Evolutionary conservation across 1,140 invertebrate genomes (phyloP).

Genomic region (Nasonia longicornis): DNA sequence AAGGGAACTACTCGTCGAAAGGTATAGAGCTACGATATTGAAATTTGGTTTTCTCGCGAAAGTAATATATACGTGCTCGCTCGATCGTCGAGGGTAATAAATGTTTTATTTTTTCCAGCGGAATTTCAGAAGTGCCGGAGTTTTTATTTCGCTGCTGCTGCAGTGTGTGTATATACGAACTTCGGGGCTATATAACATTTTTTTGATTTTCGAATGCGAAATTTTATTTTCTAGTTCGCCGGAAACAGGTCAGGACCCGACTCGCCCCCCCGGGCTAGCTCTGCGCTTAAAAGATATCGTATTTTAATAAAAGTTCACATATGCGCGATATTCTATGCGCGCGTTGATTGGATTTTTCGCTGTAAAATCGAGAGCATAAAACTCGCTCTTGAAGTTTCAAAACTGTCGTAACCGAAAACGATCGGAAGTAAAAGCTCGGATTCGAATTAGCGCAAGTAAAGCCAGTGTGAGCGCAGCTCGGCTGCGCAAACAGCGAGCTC

Average conservation of each 20-base stretch:
- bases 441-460: no score
- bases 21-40: neutral
- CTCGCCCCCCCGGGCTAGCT: neutral
- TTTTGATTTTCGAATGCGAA: neutral
- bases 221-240: slow-evolving; percentile 18
- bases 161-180: neutral
- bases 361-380: neutral
- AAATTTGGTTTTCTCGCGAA: slow-evolving; percentile 1
- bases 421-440: neutral
- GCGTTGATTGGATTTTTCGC: neutral
- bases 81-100: neutral
- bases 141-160: neutral
- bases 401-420: no score
- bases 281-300: neutral
- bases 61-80: neutral
- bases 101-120: neutral
- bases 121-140: no score
- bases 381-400: no score
- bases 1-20: neutral
- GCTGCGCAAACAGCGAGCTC: neutral
- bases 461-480: neutral
- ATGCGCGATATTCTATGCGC: neutral
- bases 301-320: neutral
- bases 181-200: neutral
- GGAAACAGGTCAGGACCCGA: neutral